Evolutionary conservation across 2,797 vertebrate genomes (phyloP).

Genomic region (Brachyrhaphis roseni): DNA sequence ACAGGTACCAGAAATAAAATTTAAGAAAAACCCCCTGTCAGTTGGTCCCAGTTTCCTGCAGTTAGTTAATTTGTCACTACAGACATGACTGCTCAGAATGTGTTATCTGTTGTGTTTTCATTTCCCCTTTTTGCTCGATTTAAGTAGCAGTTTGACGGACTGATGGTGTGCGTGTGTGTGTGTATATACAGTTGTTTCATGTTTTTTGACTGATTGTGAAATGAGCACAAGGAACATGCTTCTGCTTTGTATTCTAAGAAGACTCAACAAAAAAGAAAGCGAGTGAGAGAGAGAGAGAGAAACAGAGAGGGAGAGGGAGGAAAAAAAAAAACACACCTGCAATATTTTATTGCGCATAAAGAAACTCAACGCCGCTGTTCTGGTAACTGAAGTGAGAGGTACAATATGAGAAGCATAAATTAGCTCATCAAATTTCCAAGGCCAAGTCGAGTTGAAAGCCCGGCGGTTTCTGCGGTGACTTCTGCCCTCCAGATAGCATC

Average conservation of each 20-base stretch:
- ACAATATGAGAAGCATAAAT: slow-evolving; percentile 74
- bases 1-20: slow-evolving; percentile 63
- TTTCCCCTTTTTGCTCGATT: slow-evolving; percentile 70
- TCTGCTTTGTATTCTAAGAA: slow-evolving; percentile 34
- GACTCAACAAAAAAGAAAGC: neutral
- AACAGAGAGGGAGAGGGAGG: too few species aligned
- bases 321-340: slow-evolving; percentile 3
- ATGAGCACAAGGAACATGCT: slow-evolving; percentile 58
- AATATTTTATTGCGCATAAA: slow-evolving; percentile 57
- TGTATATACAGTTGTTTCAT: slow-evolving; percentile 41
- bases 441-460: slow-evolving; percentile 70
- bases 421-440: slow-evolving; percentile 79
- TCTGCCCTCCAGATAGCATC: slow-evolving; percentile 68
- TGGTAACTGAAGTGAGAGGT: slow-evolving; percentile 74
- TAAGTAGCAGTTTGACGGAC: slow-evolving; percentile 37
- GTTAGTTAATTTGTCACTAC: slow-evolving; percentile 65
- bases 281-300: neutral
- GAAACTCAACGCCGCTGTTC: slow-evolving; percentile 68
- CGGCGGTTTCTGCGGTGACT: slow-evolving; percentile 78
- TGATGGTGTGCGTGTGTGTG: slow-evolving; percentile 20
- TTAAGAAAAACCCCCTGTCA: neutral
- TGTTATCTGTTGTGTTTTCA: slow-evolving; percentile 53
- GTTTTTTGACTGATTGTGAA: slow-evolving; percentile 40
- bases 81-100: slow-evolving; percentile 51
- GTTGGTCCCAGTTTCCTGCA: slow-evolving; percentile 52